phyloP scores from a whole-genome alignment of 1,140 invertebrate genomes.

The Pseudomyrmex dendroicus region DNA sequence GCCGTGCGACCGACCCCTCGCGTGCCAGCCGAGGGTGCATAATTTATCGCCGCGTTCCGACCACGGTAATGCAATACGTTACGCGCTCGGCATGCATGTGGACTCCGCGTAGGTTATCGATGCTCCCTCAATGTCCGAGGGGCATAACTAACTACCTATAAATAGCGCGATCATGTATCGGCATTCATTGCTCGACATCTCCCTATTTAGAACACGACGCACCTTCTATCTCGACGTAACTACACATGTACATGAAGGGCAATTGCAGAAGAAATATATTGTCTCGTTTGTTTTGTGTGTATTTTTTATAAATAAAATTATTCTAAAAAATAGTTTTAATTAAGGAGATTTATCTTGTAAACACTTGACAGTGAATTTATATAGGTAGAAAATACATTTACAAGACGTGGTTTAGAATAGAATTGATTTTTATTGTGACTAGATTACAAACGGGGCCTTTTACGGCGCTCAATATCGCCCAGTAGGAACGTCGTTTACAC shows the following conservation, averaged over 20 bases:
- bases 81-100: conserved; percentile 76
- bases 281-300: not conserved
- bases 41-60: conserved; percentile 78
- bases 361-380: not conserved
- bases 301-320: too few relatives aligned
- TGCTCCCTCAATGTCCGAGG: conserved; percentile 66
- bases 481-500: conserved; percentile 82
- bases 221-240: not conserved
- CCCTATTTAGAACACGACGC: not conserved
- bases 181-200: conserved; percentile 64
- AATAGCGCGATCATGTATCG: conserved; percentile 72
- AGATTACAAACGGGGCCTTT: conserved; percentile 84
- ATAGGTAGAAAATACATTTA: conserved; percentile 16
- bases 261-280: not conserved
- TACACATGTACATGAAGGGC: not conserved
- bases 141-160: conserved; percentile 70
- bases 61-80: conserved; percentile 77
- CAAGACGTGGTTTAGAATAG: conserved; percentile 79
- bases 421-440: conserved; percentile 85
- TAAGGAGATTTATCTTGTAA: not conserved
- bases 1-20: conserved; percentile 60
- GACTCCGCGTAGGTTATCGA: conserved; percentile 76
- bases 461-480: conserved; percentile 80
- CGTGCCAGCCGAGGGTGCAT: conserved; percentile 77
- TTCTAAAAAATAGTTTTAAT: not conserved